Base-by-base conservation (phyloP, 2,113 vertebrate species). In the Brachypodius melanocephalos region DNA sequence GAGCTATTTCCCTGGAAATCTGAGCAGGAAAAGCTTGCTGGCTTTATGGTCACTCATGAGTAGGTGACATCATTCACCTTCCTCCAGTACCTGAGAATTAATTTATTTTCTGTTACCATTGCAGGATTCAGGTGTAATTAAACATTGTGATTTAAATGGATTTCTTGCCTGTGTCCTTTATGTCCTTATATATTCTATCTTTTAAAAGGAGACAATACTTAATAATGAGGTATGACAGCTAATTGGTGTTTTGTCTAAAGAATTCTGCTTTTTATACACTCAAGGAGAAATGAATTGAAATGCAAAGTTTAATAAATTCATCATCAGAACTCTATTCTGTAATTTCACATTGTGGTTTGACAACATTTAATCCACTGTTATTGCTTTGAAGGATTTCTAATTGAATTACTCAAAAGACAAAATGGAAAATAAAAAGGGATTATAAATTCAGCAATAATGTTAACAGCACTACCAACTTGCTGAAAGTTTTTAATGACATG, bases 351-450 rank as follows among this genome's bases (percentile, higher is more conserved):
- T 96, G 83, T 21, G 26, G 43, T 94, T 96, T 32, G 32, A 95
- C 95, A 97, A 95, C 77, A 82, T 96, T 97, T 97, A 98, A 97
- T 97, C 95, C 94, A 81, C 93, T 90, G 65, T 94, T 95, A 94
- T 51, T 96, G 84, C 90, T 96, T 97, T 97, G 96, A 97, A 96
- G 93, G 79, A 81, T 82, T 96, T 97, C 89, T 97, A 97, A 97
- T 97, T 97, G 66, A 97, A 98, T 98, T 98, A 96, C 93, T 96
- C 73, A 85, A 90, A 96, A 95, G 68, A 95, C 92, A 93, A 97
- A 97, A 96, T 80, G 94, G 91, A 96, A 97, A 90, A 79, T 57
- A 66, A 62, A 94, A 94, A 62, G 78, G 54, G 66, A 88, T 95
- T 96, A 78, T 82, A 96, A 95, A 92, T 91, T 92, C 38, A 6